Evolutionary conservation across 2,888 invertebrate species (phyloP).

Genomic region (Ophonus ardosiacus): DNA sequence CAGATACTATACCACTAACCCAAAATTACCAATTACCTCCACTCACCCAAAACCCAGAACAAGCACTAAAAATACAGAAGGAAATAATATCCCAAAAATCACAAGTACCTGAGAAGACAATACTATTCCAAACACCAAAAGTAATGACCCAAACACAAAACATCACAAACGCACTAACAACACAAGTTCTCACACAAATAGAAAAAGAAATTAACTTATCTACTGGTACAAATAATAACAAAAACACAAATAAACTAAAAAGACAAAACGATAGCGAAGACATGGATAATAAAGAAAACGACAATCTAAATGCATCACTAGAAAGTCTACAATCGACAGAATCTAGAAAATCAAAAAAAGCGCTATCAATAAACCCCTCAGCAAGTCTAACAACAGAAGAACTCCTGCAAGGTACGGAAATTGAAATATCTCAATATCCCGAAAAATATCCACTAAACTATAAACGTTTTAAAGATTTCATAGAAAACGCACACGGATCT

Average conservation of each 20-base stretch:
- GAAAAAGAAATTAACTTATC: no score
- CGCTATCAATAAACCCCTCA: not conserved
- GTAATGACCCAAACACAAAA: no score
- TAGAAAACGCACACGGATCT: constrained; percentile 6
- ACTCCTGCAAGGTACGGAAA: not conserved
- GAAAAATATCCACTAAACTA: not conserved
- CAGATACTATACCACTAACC: no score
- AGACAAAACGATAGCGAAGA: not conserved
- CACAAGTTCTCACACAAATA: no score
- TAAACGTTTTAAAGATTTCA: constrained; percentile 27
- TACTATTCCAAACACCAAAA: no score
- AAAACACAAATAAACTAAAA: not conserved
- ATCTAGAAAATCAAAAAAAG: not conserved
- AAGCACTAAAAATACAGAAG: no score
- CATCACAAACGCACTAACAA: no score
- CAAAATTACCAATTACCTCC: no score
- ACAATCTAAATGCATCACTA: not conserved
- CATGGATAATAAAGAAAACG: not conserved
- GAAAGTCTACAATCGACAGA: not conserved
- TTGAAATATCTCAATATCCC: constrained; percentile 13
- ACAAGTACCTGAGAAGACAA: no score
- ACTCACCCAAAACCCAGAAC: no score
- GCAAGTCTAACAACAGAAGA: not conserved
- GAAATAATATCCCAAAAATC: no score
- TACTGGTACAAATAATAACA: no score